phyloP scores from a whole-genome alignment of 2,888 invertebrate genomes.

The Drosophila conformis region DNA sequence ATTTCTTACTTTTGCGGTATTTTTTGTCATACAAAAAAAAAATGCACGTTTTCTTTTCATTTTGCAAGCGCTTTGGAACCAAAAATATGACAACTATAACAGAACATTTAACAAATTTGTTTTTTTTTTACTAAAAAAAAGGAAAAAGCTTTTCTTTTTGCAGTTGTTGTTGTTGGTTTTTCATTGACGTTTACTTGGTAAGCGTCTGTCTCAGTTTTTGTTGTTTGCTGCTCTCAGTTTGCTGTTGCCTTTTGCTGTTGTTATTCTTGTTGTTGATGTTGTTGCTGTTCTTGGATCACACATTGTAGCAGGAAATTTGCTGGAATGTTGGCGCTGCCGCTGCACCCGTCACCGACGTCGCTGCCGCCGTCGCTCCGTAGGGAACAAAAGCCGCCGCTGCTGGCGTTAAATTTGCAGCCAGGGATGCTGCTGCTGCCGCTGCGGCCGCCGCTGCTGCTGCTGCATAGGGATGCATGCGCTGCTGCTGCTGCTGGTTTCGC shows the following conservation, averaged over 20 bases:
- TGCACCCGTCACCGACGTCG: conserved; percentile 68
- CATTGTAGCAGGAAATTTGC: conserved; percentile 87
- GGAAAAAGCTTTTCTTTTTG: conserved; percentile 46
- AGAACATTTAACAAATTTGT: conserved; percentile 34
- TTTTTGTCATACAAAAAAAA: conserved; percentile 43
- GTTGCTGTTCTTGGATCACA: conserved; percentile 85
- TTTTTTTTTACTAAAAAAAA: conserved; percentile 23
- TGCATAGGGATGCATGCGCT: conserved; percentile 87
- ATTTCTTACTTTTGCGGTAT: conserved; percentile 6
- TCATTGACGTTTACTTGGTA: conserved; percentile 75
- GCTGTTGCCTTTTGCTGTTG: conserved; percentile 29
- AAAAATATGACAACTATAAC: conserved; percentile 36
- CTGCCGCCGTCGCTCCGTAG: conserved; percentile 78
- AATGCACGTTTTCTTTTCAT: conserved; percentile 18
- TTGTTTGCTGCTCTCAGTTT: conserved; percentile 58
- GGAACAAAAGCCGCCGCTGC: conserved; percentile 85
- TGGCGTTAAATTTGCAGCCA: conserved; percentile 85
- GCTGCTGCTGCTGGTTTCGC: conserved; percentile 86
- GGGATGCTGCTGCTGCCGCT: conserved; percentile 80
- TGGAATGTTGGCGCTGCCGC: conserved; percentile 85
- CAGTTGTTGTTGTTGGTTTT: conserved; percentile 42
- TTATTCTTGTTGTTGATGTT: conserved; percentile 28
- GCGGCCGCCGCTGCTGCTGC: conserved; percentile 81
- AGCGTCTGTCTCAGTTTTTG: conserved; percentile 73
- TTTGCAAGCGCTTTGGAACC: conserved; percentile 24